Base-by-base conservation (phyloP, 2,113 vertebrate genomes). In the Ochotona curzoniae region DNA sequence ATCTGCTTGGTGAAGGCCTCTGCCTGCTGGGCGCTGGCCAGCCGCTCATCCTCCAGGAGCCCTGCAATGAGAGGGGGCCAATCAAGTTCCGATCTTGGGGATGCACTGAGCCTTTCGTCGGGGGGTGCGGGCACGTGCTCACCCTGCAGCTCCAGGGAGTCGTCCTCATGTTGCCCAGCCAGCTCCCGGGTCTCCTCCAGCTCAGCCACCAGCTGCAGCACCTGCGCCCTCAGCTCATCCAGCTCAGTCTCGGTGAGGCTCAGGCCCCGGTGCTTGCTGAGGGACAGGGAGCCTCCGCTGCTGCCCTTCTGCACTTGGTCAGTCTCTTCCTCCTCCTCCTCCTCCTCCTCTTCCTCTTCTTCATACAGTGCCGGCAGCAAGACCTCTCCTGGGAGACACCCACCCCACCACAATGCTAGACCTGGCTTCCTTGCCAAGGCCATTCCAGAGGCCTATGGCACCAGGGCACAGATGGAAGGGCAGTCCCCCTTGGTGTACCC, bases 131-230 rank as follows among this genome's bases (percentile, higher is more conserved):
- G 54, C 60, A 2, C 67, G 7, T 67, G 35, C 98, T 98, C 94
- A 99, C 99, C 99, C 96, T 99, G 99, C 78, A 99, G 96, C 97
- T 99, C 99, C 25, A 98, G 63, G 32, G 98, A 98, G 93, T 98
- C 98, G 17, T 99, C 99, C 94, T 99, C 98, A 23, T 99, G 98
- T 94, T 98, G 98, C 94, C 98, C 98, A 8, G 98, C 98, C 17
- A 97, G 97, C 80, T 99, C 98, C 30, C 98, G 96, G 0, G 98
- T 97, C 95, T 99, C 98, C 32, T 99, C 98, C 97, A 99, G 97
- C 84, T 99, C 98, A 30, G 98, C 94, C 89, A 99, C 97, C 90
- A 99, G 97, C 90, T 98, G 98, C 3, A 98, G 71, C 91, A 99
- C 97, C 97, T 99, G 98, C 38, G 97, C 96, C 90, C 98, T 98